These are phyloP conservation scores for Globia sparganii DNA, from an alignment of 2,888 invertebrate genomes.

Conservation along the genomic window DNA sequence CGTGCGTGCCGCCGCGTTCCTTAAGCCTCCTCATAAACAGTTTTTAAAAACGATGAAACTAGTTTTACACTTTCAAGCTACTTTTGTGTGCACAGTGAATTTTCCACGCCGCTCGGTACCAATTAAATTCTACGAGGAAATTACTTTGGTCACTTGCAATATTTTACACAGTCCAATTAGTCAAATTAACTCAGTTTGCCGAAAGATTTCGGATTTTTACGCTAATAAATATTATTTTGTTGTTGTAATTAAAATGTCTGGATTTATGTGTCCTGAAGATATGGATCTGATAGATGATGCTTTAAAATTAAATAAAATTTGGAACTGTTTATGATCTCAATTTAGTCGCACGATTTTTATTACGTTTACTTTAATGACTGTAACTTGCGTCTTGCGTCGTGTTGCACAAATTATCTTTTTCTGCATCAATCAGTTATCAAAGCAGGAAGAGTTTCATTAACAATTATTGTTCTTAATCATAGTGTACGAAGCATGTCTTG, in stretches of 20 bases:
- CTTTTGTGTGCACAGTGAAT: conserved; percentile 56
- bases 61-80: conserved; percentile 63
- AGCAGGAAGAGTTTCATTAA: conserved; percentile 16
- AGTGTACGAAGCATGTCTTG: conserved; percentile 41
- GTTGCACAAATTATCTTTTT: neutral
- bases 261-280: conserved; percentile 40
- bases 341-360: neutral
- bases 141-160: conserved; percentile 64
- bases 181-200: conserved; percentile 59
- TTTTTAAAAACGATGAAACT: conserved; percentile 73
- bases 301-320: neutral
- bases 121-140: conserved; percentile 61
- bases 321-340: conserved; percentile 13
- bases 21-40: conserved; percentile 70
- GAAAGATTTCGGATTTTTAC: conserved; percentile 52
- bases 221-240: conserved; percentile 49
- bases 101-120: conserved; percentile 54
- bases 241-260: conserved; percentile 43
- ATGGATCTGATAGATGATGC: conserved; percentile 22
- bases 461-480: conserved; percentile 27
- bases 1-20: conserved; percentile 77
- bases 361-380: neutral
- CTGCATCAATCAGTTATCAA: neutral
- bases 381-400: no score
- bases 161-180: conserved; percentile 64